Base-by-base conservation (phyloP, 2,113 vertebrate species). In the Microtus pennsylvanicus region DNA sequence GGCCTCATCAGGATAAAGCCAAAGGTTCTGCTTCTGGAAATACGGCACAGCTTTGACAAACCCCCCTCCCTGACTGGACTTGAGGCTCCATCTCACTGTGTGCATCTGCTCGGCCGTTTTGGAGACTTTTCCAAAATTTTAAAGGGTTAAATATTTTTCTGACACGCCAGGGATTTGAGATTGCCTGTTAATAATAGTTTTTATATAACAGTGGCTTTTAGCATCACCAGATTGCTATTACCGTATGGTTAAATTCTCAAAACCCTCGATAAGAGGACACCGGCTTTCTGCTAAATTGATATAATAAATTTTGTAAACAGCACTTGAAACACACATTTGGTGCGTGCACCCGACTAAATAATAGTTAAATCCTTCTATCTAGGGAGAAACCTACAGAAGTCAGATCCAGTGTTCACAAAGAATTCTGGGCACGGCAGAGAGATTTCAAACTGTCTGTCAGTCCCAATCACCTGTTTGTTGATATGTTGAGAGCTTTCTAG, bases 161-260 rank as follows among this genome's bases (percentile, higher is more conserved):
- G 30, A 91, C 70, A 12, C 50, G 90, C 52, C 33, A 88, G 67
- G 26, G 74, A 96, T 92, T 85, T 94, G 80, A 47, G n/a, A 90
- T 96, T 96, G 47, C 94, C 92, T 98, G 94, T 96, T 95, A 96
- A 90, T 96, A 96, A 91, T 93, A 89, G 63, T 50, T 87, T 69
- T 26, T 13, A 96, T 58, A 93, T 94, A 97, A 95, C 91, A 91
- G 74, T 42, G 65, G n/a, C 47, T 93, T 82, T 96, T 77, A n/a
- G 24, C 70, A 87, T 80, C 76, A 77, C 6, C 47, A 42, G 50
- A 88, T 93, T 87, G 38, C 69, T 80, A 30, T 91, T 96, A 10
- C 82, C 94, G 81, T 81, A 67, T 42, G 72, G 70, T 52, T 94
- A 95, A 78, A 72, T 92, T 90, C 91, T 95, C 70, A 80, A 91